Evolutionary conservation across 2,113 vertebrate species (phyloP).

Genomic region (Corydoras maculifer): DNA sequence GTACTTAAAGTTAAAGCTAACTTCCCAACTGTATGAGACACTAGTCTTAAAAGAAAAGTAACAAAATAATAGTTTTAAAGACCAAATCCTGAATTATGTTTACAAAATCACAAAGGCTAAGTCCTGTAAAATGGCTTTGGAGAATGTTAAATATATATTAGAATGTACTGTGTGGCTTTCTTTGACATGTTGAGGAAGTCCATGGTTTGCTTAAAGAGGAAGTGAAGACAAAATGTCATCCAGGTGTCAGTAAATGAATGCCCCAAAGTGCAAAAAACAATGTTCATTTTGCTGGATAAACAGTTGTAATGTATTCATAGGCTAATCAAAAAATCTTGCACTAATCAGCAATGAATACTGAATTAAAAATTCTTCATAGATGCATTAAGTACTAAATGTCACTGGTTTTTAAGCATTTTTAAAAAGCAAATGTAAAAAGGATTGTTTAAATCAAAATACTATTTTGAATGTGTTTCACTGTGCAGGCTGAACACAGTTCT

Average conservation of each 20-base stretch:
- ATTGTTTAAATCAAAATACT: neutral
- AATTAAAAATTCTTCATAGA: too few relatives aligned
- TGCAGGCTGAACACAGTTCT: slow-evolving; percentile 52
- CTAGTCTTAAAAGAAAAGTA: neutral
- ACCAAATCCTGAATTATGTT: neutral
- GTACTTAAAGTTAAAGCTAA: slow-evolving; percentile 30
- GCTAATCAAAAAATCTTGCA: too few relatives aligned
- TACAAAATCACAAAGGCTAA: neutral
- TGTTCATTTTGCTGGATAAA: neutral
- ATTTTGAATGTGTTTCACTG: neutral
- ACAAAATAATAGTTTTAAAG: neutral
- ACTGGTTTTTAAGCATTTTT: too few relatives aligned
- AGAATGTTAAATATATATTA: too few relatives aligned
- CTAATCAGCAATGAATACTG: too few relatives aligned
- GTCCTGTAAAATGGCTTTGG: neutral
- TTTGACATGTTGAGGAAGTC: slow-evolving; percentile 27
- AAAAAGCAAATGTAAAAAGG: too few relatives aligned
- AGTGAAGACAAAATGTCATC: slow-evolving; percentile 18
- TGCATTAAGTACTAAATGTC: too few relatives aligned
- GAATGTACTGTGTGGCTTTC: slow-evolving; percentile 1
- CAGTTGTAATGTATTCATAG: too few relatives aligned
- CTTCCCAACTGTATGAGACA: neutral
- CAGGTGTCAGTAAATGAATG: slow-evolving; percentile 24
- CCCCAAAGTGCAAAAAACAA: slow-evolving; percentile 5
- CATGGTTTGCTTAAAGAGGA: slow-evolving; percentile 4